Percentiles rank a stretch among this genome's conserved stretches.
phyloP scores from a whole-genome alignment of 2,113 vertebrate species.

The Cettia cetti region DNA sequence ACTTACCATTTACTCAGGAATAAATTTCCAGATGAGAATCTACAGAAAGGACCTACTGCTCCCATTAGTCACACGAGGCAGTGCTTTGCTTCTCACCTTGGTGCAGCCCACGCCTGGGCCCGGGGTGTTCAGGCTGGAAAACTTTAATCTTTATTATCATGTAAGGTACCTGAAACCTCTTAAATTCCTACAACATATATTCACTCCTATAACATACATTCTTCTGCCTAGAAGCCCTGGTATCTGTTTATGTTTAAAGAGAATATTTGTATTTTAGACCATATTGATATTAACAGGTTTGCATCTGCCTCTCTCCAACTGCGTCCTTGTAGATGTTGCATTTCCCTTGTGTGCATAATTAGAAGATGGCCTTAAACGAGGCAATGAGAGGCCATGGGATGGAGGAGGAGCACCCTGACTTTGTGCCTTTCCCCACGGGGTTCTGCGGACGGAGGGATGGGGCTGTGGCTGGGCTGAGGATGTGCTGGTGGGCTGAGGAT shows the following conservation, averaged over 20 bases:
- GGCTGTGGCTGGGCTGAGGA: rapidly evolving
- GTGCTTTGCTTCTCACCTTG: rapidly evolving
- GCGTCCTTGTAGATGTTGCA: background rate
- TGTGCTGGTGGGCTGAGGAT: background rate
- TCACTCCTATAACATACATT: rapidly evolving
- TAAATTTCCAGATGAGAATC: background rate
- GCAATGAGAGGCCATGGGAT: rapidly evolving
- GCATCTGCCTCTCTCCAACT: background rate
- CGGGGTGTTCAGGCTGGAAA: background rate
- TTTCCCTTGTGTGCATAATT: background rate
- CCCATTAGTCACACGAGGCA: rapidly evolving
- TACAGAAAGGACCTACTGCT: background rate
- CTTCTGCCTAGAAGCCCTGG: background rate
- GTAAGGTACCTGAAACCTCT: background rate
- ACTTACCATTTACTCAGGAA: background rate
- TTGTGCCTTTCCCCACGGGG: too few relatives aligned
- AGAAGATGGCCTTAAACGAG: background rate
- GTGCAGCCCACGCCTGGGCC: background rate
- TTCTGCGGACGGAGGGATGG: too few relatives aligned
- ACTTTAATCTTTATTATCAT: rapidly evolving
- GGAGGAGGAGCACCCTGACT: background rate
- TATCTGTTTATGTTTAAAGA: background rate
- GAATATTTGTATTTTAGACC: background rate
- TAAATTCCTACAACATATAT: rapidly evolving
- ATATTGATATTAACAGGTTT: background rate